phyloP scores from a whole-genome alignment of 1,140 invertebrate species.

The Spodoptera litura region DNA sequence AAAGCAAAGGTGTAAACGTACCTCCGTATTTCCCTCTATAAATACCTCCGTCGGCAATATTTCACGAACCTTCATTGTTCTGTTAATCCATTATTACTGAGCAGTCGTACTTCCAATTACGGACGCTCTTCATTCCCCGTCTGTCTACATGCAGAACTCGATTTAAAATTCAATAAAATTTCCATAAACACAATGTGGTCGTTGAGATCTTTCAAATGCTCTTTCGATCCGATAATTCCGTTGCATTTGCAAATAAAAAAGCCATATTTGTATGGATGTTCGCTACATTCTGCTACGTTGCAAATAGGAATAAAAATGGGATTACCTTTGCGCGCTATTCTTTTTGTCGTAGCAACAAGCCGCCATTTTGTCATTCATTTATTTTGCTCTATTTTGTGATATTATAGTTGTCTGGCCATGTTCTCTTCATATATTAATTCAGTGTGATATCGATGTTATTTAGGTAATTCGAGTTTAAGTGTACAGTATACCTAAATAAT shows the following conservation, averaged over 20 bases:
- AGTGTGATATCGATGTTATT: neutral
- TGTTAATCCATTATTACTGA: no score
- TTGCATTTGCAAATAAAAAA: conserved; percentile 32
- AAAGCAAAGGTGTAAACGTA: no score
- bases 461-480: neutral
- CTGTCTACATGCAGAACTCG: conserved; percentile 7
- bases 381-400: neutral
- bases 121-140: no score
- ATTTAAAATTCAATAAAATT: conserved; percentile 30
- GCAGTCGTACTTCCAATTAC: neutral
- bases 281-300: conserved; percentile 6
- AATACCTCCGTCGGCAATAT: neutral
- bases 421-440: neutral
- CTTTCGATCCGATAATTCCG: conserved; percentile 31
- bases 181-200: conserved; percentile 28
- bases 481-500: no score
- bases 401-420: neutral
- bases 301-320: conserved; percentile 14
- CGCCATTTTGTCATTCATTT: neutral
- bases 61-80: neutral
- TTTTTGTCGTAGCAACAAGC: conserved; percentile 11
- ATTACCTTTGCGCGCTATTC: conserved; percentile 10
- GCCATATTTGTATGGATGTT: neutral
- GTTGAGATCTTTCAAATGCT: conserved; percentile 30
- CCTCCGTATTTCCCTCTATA: no score